These are phyloP conservation scores for Kradibia gibbosae DNA, from an alignment of 1,140 invertebrate species.

Conservation along the genomic window DNA sequence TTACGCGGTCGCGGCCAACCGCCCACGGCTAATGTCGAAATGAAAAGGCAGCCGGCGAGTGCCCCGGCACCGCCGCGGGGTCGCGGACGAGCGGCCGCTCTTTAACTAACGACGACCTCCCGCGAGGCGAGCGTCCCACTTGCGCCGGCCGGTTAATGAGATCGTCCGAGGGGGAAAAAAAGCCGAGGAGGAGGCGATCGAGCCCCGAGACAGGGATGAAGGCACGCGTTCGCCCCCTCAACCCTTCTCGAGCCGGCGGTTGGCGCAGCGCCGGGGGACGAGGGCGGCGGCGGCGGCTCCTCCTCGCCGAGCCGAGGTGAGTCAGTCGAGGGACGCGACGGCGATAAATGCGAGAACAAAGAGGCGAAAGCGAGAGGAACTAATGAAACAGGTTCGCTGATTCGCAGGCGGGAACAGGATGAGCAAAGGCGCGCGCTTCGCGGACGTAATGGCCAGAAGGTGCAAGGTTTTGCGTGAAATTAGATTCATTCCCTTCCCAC, in stretches of 20 bases:
- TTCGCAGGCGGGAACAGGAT: slow-evolving; percentile 35
- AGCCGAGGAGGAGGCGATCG: background rate
- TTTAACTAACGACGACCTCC: too few species aligned
- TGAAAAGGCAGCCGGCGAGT: too few species aligned
- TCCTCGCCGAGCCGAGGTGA: slow-evolving; percentile 24
- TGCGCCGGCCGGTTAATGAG: too few species aligned
- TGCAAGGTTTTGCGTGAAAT: slow-evolving; percentile 67
- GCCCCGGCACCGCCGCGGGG: too few species aligned
- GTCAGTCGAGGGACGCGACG: slow-evolving; percentile 18
- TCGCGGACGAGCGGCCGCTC: too few species aligned
- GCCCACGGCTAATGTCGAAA: too few species aligned
- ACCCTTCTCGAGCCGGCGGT: background rate
- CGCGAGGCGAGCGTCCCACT: too few species aligned
- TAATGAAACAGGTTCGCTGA: slow-evolving; percentile 46
- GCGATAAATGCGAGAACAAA: slow-evolving; percentile 21
- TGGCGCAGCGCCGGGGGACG: background rate
- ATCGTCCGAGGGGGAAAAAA: background rate
- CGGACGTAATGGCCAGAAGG: slow-evolving; percentile 63
- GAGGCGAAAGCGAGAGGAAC: slow-evolving; percentile 39
- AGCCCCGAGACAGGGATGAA: background rate
- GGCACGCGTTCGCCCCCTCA: background rate
- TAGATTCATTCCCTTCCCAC: slow-evolving; percentile 64
- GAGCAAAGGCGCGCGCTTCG: background rate
- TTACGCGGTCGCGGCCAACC: too few species aligned
- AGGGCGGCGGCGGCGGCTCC: background rate